phyloP scores from a whole-genome alignment of 2,888 invertebrate species.

The Pristionchus japonicus region DNA sequence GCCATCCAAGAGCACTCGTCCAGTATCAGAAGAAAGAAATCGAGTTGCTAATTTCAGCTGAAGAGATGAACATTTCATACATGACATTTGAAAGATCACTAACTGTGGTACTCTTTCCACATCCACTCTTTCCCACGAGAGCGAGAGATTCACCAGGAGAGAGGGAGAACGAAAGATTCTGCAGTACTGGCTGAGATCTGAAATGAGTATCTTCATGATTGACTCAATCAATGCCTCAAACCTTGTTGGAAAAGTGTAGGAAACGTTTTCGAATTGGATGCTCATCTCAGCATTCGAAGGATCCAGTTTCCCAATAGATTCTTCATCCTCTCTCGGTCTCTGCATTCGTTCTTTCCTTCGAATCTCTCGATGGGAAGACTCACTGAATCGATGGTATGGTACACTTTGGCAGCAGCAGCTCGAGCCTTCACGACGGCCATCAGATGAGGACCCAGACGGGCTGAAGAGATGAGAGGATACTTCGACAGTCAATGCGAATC shows the following conservation, averaged over 20 bases:
- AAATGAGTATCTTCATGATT: neutral
- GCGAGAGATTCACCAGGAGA: neutral
- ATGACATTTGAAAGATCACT: neutral
- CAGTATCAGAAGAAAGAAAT: neutral
- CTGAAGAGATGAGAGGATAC: constrained; percentile 1
- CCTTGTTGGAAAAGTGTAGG: neutral
- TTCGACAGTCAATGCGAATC: too few species aligned
- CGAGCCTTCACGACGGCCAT: constrained; percentile 29
- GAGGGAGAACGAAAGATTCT: neutral
- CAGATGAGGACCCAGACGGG: constrained; percentile 1
- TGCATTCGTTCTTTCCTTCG: neutral
- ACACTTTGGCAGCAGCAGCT: neutral
- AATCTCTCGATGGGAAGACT: too few species aligned
- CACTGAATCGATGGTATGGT: neutral
- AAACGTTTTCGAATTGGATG: neutral
- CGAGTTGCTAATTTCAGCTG: constrained; percentile 18
- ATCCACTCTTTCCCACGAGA: constrained; percentile 44
- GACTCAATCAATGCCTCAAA: neutral
- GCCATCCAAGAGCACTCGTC: neutral
- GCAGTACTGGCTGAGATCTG: constrained; percentile 6
- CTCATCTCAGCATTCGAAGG: neutral
- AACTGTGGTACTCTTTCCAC: constrained; percentile 42
- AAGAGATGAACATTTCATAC: neutral
- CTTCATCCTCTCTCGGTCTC: neutral
- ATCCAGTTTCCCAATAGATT: neutral